Evolutionary conservation across 2,888 invertebrate species (phyloP).

Genomic region (Pediacus dermestoides): DNA sequence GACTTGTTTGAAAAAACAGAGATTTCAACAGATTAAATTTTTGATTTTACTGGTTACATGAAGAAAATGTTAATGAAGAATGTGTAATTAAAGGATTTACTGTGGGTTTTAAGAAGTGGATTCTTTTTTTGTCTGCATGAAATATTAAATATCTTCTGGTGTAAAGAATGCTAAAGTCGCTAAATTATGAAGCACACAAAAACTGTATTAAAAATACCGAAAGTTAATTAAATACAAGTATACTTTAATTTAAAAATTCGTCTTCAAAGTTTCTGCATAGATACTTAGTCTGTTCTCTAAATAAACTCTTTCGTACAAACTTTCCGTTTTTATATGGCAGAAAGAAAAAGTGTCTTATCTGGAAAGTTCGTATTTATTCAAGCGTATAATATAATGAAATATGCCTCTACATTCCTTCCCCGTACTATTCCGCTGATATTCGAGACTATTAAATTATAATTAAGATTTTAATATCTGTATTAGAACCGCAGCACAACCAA

Average conservation of each 20-base stretch:
- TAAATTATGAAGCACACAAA: not conserved
- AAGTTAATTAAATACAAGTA: conserved; percentile 12
- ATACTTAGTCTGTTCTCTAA: conserved; percentile 7
- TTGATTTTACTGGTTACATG: no score
- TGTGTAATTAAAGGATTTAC: no score
- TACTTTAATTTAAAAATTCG: conserved; percentile 9
- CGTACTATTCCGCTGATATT: not conserved
- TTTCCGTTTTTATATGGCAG: conserved; percentile 5
- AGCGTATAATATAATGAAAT: conserved; percentile 20
- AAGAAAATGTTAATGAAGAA: no score
- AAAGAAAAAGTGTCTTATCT: conserved; percentile 14
- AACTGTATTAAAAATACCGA: conserved; percentile 6
- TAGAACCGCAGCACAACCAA: conserved; percentile 27
- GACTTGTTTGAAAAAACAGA: conserved; percentile 8
- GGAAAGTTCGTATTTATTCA: conserved; percentile 19
- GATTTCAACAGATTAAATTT: not conserved
- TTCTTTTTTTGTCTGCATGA: conserved; percentile 1
- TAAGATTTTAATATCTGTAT: conserved; percentile 32
- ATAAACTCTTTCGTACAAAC: conserved; percentile 10
- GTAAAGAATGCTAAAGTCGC: conserved; percentile 1
- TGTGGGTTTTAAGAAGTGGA: no score
- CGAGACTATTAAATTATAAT: conserved; percentile 30
- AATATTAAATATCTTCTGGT: conserved; percentile 7
- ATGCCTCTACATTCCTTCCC: conserved; percentile 1
- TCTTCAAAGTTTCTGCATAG: conserved; percentile 8